Evolutionary conservation across 2,888 invertebrate genomes (phyloP).

Genomic region (Trachelus iudaicus): DNA sequence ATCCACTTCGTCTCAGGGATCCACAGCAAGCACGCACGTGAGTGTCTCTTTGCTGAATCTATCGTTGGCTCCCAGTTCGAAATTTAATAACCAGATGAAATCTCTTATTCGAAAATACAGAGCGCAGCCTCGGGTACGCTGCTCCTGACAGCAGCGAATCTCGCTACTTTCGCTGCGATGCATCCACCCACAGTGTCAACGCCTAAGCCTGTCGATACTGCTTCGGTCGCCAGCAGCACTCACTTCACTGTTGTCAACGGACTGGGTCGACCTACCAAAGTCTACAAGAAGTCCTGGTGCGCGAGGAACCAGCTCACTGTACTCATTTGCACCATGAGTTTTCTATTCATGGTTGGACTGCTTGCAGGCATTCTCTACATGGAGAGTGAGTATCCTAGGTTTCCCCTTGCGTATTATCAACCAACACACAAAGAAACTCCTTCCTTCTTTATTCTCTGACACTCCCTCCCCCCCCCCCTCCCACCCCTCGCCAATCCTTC

Average conservation of each 20-base stretch:
- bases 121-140: slow-evolving; percentile 85
- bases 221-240: slow-evolving; percentile 85
- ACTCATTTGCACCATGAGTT: slow-evolving; percentile 84
- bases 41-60: slow-evolving; percentile 48
- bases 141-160: slow-evolving; percentile 82
- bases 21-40: slow-evolving; percentile 83
- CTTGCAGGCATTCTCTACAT: slow-evolving; percentile 84
- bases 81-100: neutral
- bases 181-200: slow-evolving; percentile 64
- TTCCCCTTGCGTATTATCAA: neutral
- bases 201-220: slow-evolving; percentile 73
- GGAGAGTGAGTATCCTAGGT: slow-evolving; percentile 77
- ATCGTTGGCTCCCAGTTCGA: neutral
- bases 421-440: no score
- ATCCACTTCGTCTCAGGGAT: slow-evolving; percentile 75
- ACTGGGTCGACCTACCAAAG: slow-evolving; percentile 73
- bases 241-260: slow-evolving; percentile 90
- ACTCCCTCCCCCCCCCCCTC: no score
- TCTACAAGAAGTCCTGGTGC: slow-evolving; percentile 74
- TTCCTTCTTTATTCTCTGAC: neutral
- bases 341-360: slow-evolving; percentile 83
- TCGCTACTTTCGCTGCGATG: slow-evolving; percentile 66
- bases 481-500: neutral
- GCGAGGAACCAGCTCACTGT: slow-evolving; percentile 86
- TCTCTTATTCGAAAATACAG: slow-evolving; percentile 63